Percentiles rank a stretch among this genome's conserved stretches.
Evolutionary conservation across 2,113 vertebrate genomes (phyloP).

Genomic region (Pseudorhombus dupliciocellatus): DNA sequence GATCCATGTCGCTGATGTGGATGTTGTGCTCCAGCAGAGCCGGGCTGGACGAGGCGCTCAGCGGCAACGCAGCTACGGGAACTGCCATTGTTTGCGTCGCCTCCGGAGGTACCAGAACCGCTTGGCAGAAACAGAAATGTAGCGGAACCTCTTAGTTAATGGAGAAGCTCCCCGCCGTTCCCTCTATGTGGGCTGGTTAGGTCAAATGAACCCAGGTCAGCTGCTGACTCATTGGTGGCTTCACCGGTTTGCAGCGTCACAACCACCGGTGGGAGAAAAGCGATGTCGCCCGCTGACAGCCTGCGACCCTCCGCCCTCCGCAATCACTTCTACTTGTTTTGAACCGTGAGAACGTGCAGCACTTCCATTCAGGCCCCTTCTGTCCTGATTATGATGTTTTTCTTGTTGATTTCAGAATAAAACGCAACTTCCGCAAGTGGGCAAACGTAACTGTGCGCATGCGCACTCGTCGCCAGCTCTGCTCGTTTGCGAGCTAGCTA

Average conservation of each 20-base stretch:
- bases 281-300: slow-evolving; percentile 49
- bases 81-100: slow-evolving; percentile 70
- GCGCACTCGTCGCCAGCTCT: slow-evolving; percentile 62
- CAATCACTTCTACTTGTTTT: too few species aligned
- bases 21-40: slow-evolving; percentile 76
- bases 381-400: not conserved
- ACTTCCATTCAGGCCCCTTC: not conserved
- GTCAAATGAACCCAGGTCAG: slow-evolving; percentile 53
- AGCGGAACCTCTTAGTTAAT: not conserved
- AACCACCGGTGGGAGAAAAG: slow-evolving; percentile 57
- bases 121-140: not conserved
- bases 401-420: slow-evolving; percentile 12
- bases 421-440: slow-evolving; percentile 49
- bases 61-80: slow-evolving; percentile 75
- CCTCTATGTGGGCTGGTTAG: slow-evolving; percentile 25
- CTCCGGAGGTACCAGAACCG: too few species aligned
- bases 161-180: not conserved
- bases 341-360: not conserved
- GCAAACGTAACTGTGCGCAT: slow-evolving; percentile 43
- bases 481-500: slow-evolving; percentile 51
- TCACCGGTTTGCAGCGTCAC: slow-evolving; percentile 69
- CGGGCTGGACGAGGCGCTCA: slow-evolving; percentile 68
- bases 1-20: slow-evolving; percentile 74
- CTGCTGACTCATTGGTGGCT: slow-evolving; percentile 77
- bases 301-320: not conserved